Evolutionary conservation across 2,888 invertebrate species (phyloP).

Genomic region (Caenorhabditis becei): DNA sequence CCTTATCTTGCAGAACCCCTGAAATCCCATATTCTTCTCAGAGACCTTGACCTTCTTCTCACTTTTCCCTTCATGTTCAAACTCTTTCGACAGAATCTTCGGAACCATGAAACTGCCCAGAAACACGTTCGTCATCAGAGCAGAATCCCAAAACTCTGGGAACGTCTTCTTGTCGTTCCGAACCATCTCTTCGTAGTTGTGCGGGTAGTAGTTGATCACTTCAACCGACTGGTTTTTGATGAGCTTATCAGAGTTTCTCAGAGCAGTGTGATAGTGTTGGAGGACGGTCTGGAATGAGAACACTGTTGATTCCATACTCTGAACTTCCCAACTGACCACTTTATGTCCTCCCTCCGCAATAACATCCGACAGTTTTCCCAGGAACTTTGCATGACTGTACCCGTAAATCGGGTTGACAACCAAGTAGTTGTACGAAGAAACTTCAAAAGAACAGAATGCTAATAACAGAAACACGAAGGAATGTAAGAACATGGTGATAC

Average conservation of each 20-base stretch:
- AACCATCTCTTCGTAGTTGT: slow-evolving; percentile 32
- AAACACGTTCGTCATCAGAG: slow-evolving; percentile 13
- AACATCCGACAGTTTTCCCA: slow-evolving; percentile 35
- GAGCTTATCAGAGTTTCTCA: slow-evolving; percentile 32
- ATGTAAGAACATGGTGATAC: not conserved
- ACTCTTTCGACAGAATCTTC: not conserved
- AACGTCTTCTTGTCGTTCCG: slow-evolving; percentile 26
- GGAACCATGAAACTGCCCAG: slow-evolving; percentile 30
- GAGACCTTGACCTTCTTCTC: not conserved
- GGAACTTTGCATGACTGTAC: slow-evolving; percentile 36
- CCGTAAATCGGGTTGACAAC: slow-evolving; percentile 13
- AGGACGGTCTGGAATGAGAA: slow-evolving; percentile 28
- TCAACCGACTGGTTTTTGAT: slow-evolving; percentile 38
- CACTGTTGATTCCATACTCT: not conserved
- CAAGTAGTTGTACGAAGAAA: slow-evolving; percentile 4
- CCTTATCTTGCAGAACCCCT: slow-evolving; percentile 31
- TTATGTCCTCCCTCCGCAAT: slow-evolving; percentile 40
- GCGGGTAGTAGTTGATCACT: slow-evolving; percentile 40
- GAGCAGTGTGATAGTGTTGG: slow-evolving; percentile 28
- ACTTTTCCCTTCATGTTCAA: slow-evolving; percentile 17
- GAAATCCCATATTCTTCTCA: not conserved
- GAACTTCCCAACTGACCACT: not conserved
- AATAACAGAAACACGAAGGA: not conserved
- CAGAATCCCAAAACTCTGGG: slow-evolving; percentile 46
- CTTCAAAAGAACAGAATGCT: not conserved